These are phyloP conservation scores for Aricia artaxerxes DNA, from an alignment of 2,888 invertebrate species.

Conservation along the genomic window DNA sequence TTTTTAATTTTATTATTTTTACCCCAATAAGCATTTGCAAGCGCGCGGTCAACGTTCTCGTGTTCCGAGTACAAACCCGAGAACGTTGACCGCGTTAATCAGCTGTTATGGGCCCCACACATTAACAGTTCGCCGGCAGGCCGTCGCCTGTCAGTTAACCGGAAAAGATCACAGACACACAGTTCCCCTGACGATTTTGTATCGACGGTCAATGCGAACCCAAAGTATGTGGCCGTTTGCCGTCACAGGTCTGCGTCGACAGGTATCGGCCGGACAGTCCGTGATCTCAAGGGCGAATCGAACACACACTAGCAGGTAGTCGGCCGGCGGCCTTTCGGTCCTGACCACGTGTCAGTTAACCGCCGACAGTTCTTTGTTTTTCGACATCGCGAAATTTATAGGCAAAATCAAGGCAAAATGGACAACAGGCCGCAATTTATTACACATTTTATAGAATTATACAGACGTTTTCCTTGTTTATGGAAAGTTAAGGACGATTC, in stretches of 20 bases:
- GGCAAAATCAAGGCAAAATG: not conserved
- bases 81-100: no score
- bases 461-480: not conserved
- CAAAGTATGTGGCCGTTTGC: slow-evolving; percentile 3
- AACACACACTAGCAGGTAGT: slow-evolving; percentile 12
- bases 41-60: no score
- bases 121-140: not conserved
- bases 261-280: no score
- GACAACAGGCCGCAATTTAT: not conserved
- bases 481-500: not conserved
- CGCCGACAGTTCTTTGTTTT: not conserved
- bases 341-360: not conserved
- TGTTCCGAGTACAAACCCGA: no score
- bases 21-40: no score
- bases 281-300: not conserved
- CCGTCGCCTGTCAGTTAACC: not conserved
- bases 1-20: no score
- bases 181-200: not conserved
- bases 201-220: not conserved
- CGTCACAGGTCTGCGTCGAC: not conserved
- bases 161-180: not conserved
- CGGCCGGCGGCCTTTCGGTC: not conserved
- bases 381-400: no score
- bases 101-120: no score
- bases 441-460: not conserved